Percentiles rank a stretch among this genome's conserved stretches.
Conservation (phyloP, 2,888 invertebrate species). For the Therioaphis trifolii region DNA sequence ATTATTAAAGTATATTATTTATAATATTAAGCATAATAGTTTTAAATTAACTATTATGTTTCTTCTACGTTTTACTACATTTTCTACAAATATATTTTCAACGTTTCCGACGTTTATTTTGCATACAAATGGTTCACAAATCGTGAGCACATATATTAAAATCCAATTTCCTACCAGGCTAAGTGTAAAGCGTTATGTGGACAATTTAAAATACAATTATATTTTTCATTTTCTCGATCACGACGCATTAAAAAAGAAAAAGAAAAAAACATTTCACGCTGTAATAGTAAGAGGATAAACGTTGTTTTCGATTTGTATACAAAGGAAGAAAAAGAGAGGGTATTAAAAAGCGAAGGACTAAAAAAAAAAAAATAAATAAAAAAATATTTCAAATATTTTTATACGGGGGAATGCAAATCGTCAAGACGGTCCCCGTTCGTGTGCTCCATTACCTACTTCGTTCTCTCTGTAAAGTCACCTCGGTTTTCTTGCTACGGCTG, state of each 20-base stretch:
- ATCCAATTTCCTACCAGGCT: slow-evolving; percentile 22
- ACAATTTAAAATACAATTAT: slow-evolving; percentile 53
- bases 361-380: neutral
- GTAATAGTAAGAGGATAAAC: slow-evolving; percentile 41
- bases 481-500: neutral
- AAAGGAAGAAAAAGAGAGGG: neutral
- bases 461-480: too few relatives aligned
- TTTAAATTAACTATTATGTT: slow-evolving; percentile 2
- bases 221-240: slow-evolving; percentile 34
- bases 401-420: neutral
- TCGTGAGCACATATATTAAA: neutral
- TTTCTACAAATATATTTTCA: neutral
- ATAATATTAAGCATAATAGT: too few relatives aligned
- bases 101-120: slow-evolving; percentile 19
- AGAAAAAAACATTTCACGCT: neutral
- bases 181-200: neutral
- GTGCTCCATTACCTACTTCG: neutral
- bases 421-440: neutral
- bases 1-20: too few relatives aligned
- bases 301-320: slow-evolving; percentile 28
- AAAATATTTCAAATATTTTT: neutral
- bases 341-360: too few relatives aligned
- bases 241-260: slow-evolving; percentile 4
- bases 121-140: slow-evolving; percentile 9
- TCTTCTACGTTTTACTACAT: neutral